Base-by-base conservation (phyloP, 2,888 invertebrate species). In the Melolontha melolontha region DNA sequence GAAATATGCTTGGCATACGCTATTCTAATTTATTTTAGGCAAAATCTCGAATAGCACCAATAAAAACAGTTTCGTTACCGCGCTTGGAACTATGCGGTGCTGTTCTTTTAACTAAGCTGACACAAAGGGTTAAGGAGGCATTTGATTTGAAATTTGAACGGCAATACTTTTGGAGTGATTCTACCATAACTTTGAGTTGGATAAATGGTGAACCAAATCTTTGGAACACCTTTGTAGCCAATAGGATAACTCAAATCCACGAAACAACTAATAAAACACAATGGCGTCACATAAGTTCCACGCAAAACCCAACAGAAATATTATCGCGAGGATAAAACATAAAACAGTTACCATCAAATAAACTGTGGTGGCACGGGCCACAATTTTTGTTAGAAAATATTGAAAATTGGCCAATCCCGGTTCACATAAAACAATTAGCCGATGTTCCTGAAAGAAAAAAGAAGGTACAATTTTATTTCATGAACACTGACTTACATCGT, bases 261-360 rank as follows among this genome's bases (percentile, higher is more conserved):
- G 12, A 47, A 10, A 12, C 57, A 8, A 65, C 47, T 14, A 34
- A 57, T n/a, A 27, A 51, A 10, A 7, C 16, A 4, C 41, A 68
- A n/a, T 68, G 68, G 68, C 27, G 50, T 22, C 64, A 68, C 10
- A 34, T 68, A 8, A 40, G 14, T 41, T 65, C 64, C n/a, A 57
- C 49, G 16, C 29, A 65, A 44, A 65, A 68, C 59, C 68, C 68
- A 1, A 57, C 59, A 2, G 65, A 65, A 16, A 34, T 68, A 17
- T 12, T 64, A 7, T 64, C 68, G 14, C 40, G 59, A 12, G 57
- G 57, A 7, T 4, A 5, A 29, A 4, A 5, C 6, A 4, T 6
- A 4, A 6, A 29, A 29, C 6, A 29, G 4, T 6, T 29, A 29
- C 4, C 6, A 5, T 5, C 4, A 4, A 29, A 29, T 29, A 29